A percentile compares a stretch with the other conserved stretches of the same genome.
phyloP scores from a whole-genome alignment of 2,888 invertebrate genomes.

The Andricus curvator region DNA sequence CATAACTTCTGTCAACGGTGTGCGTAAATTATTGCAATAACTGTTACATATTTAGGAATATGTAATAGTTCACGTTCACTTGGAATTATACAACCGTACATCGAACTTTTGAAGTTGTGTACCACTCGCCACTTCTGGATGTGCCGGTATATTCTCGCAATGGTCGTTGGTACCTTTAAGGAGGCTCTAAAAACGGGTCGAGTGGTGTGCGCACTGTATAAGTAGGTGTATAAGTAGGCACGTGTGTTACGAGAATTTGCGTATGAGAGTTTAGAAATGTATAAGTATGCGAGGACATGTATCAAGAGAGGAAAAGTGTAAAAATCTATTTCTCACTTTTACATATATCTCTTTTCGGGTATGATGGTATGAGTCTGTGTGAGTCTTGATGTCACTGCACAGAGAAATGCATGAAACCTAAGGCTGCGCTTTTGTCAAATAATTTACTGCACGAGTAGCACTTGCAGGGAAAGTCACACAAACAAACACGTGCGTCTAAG shows the following conservation, averaged over 20 bases:
- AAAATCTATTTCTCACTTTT: conserved; percentile 42
- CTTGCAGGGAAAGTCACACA: conserved; percentile 35
- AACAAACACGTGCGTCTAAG: conserved; percentile 38
- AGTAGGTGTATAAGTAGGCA: conserved; percentile 49
- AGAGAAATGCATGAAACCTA: not conserved
- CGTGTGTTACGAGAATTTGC: conserved; percentile 47
- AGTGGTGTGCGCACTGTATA: conserved; percentile 45
- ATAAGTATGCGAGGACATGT: not conserved
- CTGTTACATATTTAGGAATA: not conserved
- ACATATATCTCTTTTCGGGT: conserved; percentile 9
- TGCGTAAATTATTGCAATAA: too few relatives aligned
- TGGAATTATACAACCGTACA: not conserved
- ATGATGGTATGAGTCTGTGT: not conserved
- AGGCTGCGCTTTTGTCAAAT: conserved; percentile 23
- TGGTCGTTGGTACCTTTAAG: conserved; percentile 50
- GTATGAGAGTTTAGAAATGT: conserved; percentile 46
- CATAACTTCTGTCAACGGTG: not conserved
- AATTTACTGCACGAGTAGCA: not conserved
- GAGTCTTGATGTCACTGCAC: not conserved
- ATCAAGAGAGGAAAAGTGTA: conserved; percentile 18
- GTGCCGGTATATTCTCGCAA: conserved; percentile 50
- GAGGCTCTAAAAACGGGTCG: conserved; percentile 54
- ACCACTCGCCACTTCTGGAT: conserved; percentile 44
- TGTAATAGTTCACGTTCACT: not conserved
- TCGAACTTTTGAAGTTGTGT: not conserved